Evolutionary conservation across 2,797 vertebrate species (phyloP), one percentile per base, ranked within the genome.

Genomic region (Champsocephalus esox): DNA sequence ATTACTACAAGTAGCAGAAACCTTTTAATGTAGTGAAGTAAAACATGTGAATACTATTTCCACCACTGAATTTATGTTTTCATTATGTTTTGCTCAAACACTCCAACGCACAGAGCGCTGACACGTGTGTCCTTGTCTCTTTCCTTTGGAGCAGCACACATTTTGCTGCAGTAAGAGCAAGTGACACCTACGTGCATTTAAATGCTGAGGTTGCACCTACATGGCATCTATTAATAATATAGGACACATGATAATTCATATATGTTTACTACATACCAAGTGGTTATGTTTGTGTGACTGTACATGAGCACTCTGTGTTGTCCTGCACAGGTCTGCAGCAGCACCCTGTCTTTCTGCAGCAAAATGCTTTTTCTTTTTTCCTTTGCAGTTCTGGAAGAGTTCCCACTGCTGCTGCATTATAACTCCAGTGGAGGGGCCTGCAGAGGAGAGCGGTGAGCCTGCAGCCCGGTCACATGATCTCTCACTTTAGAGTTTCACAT

Each of bases 381-480:
- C 82, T 79, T 81, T 89, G 85, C 91, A 93, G 89, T 87, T 90
- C 87, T 95, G 94, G 91, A 94, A 88, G 89, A 85, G 84, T 93
- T 95, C 93, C 94, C 94, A 92, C 73, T 52, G 51, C 89, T 94
- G 93, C 93, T 94, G 93, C 92, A 93, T 90, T 92, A 88, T 86
- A 84, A 88, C 86, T 81, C 81, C 17, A 77, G 87, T 86, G 84
- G 90, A 88, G 89, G 88, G 89, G 87, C 73, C 82, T 64, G 79
- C 60, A 87, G 82, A 84, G 81, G 72, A 84, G 82, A 88, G 86
- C 44, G 5, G 73, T 38, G 84, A 87, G 80, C 70, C 75, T 16
- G 68, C 88, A 90, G 80, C 70, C 70, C 1, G 44, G 51, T 56
- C 77, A 80, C 72, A 78, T 70, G 71, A 74, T 76, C 73, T 67